Base-by-base conservation (phyloP, 1,140 invertebrate genomes). In the Zaprionus tsacasi region DNA sequence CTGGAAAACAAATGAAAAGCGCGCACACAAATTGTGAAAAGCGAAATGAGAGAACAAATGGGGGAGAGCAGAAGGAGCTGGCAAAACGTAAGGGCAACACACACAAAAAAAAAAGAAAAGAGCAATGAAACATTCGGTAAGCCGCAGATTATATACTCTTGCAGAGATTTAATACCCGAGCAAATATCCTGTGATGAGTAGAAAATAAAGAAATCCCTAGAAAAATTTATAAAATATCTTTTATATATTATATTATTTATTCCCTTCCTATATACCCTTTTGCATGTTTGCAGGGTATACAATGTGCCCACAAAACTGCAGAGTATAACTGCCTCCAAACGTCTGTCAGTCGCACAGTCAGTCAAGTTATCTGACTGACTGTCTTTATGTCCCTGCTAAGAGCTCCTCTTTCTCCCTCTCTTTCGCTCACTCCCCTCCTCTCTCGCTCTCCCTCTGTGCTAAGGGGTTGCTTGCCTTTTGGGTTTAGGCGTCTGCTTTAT, bases 401-500 rank as follows among this genome's bases (percentile, higher is more conserved):
- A 15, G n/a, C n/a, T n/a, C n/a, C n/a, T 2, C n/a, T 50, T 59
- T 54, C 36, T 25, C 63, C 33, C 55, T 69, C 74, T 72, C 38
- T 52, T 36, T 63, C 43, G 55, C 45, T 64, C 21, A 21, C 52
- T 54, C 21, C 21, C 21, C 21, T 21, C 1, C 52, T 54, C 65
- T 59, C 60, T 21, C 10, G 6, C 10, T 50, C 3, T 1, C 15
- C 1, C 4, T 25, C 66, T 60, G 30, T 6, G 45, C 7, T 15
- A 72, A 73, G 64, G 70, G 63, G 79, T 73, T 78, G 58, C 52
- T n/a, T 50, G 50, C 27, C 52, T 68, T 78, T 78, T 70, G 70
- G 63, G 27, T 21, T 82, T 87, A 82, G 69, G 80, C 82, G 64
- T 65, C 59, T 54, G 68, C 70, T 81, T 78, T 85, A 77, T 85